phyloP scores from a whole-genome alignment of 2,888 invertebrate species.

The Yponomeuta cagnagella region DNA sequence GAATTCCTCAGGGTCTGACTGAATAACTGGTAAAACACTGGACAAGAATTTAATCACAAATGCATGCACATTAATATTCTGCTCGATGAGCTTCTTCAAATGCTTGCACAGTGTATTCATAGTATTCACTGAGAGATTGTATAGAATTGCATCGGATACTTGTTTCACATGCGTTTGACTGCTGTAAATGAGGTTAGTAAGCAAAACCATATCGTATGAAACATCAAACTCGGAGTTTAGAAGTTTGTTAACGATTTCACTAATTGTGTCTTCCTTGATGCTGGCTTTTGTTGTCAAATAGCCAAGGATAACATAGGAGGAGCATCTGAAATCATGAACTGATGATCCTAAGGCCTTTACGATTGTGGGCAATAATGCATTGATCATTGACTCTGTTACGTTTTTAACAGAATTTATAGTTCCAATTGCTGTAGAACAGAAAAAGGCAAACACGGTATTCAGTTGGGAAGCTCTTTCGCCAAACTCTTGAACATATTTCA shows the following conservation, averaged over 20 bases:
- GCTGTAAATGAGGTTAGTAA: slow-evolving; percentile 83
- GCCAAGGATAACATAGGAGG: slow-evolving; percentile 83
- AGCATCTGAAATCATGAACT: slow-evolving; percentile 81
- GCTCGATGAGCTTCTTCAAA: slow-evolving; percentile 70
- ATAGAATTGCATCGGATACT: slow-evolving; percentile 71
- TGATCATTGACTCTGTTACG: slow-evolving; percentile 79
- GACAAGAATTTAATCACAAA: slow-evolving; percentile 76
- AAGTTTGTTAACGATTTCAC: slow-evolving; percentile 73
- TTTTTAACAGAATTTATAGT: slow-evolving; percentile 75
- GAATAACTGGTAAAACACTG: slow-evolving; percentile 65
- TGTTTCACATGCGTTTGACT: slow-evolving; percentile 71
- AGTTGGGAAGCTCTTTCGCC: slow-evolving; percentile 76
- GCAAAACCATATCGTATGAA: slow-evolving; percentile 76
- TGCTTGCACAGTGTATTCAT: slow-evolving; percentile 53
- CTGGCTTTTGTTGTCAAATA: slow-evolving; percentile 80
- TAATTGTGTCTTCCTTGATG: slow-evolving; percentile 78
- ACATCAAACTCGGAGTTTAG: slow-evolving; percentile 53
- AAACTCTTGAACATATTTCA: slow-evolving; percentile 74
- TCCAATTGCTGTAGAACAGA: slow-evolving; percentile 84
- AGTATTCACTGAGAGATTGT: slow-evolving; percentile 54
- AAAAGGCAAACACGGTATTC: slow-evolving; percentile 86
- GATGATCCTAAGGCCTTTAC: slow-evolving; percentile 81
- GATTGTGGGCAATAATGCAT: slow-evolving; percentile 82
- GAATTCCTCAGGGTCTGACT: slow-evolving; percentile 63
- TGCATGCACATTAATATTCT: slow-evolving; percentile 72